Conservation (phyloP, 2,888 invertebrate species). For the Cryptocheilus praepositus region DNA sequence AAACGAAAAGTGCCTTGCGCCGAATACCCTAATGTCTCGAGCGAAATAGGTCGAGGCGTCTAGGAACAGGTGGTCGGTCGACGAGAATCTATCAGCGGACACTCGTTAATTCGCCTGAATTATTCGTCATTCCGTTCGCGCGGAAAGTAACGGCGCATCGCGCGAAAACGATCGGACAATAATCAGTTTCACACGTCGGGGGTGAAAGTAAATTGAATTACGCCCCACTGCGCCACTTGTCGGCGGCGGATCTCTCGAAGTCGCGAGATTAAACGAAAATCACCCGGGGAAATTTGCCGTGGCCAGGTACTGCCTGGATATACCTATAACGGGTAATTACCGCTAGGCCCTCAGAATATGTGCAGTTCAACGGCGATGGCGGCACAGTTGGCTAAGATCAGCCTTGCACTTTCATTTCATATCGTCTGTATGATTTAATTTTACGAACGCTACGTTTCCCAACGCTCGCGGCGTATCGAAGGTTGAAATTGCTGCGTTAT, state of each 20-base stretch:
- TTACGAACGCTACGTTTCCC: not conserved
- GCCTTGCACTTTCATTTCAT: slow-evolving; percentile 38
- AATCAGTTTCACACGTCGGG: slow-evolving; percentile 5
- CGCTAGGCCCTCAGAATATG: slow-evolving; percentile 27
- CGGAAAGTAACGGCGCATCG: not conserved
- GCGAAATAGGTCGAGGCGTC: not conserved
- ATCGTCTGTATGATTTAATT: slow-evolving; percentile 24
- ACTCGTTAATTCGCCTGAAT: not conserved
- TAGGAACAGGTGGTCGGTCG: no score
- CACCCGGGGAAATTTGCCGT: slow-evolving; percentile 23
- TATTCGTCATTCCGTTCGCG: not conserved
- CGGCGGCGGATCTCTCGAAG: not conserved
- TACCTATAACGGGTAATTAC: slow-evolving; percentile 22
- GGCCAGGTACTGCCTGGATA: slow-evolving; percentile 20
- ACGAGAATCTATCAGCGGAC: no score
- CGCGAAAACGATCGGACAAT: slow-evolving; percentile 17
- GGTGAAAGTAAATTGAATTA: slow-evolving; percentile 15
- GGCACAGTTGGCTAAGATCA: slow-evolving; percentile 32
- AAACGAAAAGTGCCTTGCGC: not conserved
- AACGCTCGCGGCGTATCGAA: no score
- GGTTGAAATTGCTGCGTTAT: no score
- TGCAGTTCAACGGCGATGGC: slow-evolving; percentile 20
- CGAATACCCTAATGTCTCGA: not conserved
- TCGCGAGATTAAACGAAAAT: slow-evolving; percentile 25
- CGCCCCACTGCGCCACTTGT: slow-evolving; percentile 4